A percentile compares a stretch with the other conserved stretches of the same genome.
These are phyloP conservation scores for Nycticorax nycticorax DNA, from an alignment of 2,113 vertebrate species.

Conservation along the genomic window DNA sequence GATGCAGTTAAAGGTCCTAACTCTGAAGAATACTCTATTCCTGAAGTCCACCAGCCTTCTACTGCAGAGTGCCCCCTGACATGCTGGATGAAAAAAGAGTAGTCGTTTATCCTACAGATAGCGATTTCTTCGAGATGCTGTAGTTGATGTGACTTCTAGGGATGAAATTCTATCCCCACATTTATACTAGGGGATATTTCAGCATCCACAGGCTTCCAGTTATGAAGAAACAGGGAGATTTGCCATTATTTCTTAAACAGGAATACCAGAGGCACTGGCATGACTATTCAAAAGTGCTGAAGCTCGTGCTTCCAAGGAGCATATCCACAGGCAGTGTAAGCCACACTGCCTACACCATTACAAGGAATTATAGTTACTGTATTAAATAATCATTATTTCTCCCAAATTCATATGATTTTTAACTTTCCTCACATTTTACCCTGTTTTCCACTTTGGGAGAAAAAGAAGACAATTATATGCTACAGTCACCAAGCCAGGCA, in stretches of 20 bases:
- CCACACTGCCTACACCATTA: not conserved
- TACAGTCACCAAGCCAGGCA: not conserved
- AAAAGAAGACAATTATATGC: not conserved
- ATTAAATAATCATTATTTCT: not conserved
- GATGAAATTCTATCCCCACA: not conserved
- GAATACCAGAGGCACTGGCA: not conserved
- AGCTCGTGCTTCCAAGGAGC: not conserved
- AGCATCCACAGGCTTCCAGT: not conserved
- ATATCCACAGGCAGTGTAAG: not conserved
- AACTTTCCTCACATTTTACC: not conserved
- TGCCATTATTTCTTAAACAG: not conserved
- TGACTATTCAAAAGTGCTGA: not conserved
- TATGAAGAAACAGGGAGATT: not conserved
- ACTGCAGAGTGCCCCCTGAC: not conserved
- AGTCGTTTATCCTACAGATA: not conserved
- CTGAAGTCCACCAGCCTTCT: not conserved
- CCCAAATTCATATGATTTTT: not conserved
- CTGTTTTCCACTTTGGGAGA: not conserved
- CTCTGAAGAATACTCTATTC: not conserved
- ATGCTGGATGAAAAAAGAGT: not conserved
- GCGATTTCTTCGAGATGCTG: not conserved
- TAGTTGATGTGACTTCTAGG: not conserved
- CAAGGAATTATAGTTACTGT: not conserved
- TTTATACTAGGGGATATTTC: not conserved
- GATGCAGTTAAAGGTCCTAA: not conserved